A percentile compares a stretch with the other conserved stretches of the same genome.
Evolutionary conservation across 2,888 invertebrate species (phyloP).

Genomic region (Lasius platythorax): DNA sequence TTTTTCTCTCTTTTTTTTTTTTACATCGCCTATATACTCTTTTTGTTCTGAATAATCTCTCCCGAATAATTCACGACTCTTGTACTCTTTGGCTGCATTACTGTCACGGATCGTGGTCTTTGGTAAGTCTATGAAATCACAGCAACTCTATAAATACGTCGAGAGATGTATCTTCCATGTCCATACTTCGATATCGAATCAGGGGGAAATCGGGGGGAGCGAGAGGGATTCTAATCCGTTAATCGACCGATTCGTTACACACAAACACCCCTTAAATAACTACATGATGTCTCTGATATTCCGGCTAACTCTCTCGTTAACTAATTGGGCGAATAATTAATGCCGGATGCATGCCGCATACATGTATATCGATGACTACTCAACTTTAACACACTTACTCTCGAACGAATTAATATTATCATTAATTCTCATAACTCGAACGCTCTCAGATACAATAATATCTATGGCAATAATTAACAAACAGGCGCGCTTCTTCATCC

Average conservation of each 20-base stretch:
- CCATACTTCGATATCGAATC: slow-evolving; percentile 22
- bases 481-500: slow-evolving; percentile 44
- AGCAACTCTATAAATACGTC: slow-evolving; percentile 17
- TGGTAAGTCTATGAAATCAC: slow-evolving; percentile 80
- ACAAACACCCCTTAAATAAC: slow-evolving; percentile 2
- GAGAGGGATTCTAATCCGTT: slow-evolving; percentile 9
- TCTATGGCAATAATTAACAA: slow-evolving; percentile 39
- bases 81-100: slow-evolving; percentile 79
- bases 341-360: slow-evolving; percentile 81
- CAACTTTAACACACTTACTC: slow-evolving; percentile 70
- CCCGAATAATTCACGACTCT: slow-evolving; percentile 69
- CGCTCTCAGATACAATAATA: slow-evolving; percentile 3
- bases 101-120: slow-evolving; percentile 78
- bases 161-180: not conserved
- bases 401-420: slow-evolving; percentile 73
- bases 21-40: slow-evolving; percentile 45
- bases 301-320: slow-evolving; percentile 56
- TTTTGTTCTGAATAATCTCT: slow-evolving; percentile 64
- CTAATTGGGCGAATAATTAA: slow-evolving; percentile 76
- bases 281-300: slow-evolving; percentile 34
- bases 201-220: not conserved
- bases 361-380: slow-evolving; percentile 75
- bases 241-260: slow-evolving; percentile 20
- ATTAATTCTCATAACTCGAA: slow-evolving; percentile 52
- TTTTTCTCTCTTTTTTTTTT: slow-evolving; percentile 34